Conservation (phyloP, 2,113 vertebrate genomes). For the Dunckerocampus dactyliophorus region DNA sequence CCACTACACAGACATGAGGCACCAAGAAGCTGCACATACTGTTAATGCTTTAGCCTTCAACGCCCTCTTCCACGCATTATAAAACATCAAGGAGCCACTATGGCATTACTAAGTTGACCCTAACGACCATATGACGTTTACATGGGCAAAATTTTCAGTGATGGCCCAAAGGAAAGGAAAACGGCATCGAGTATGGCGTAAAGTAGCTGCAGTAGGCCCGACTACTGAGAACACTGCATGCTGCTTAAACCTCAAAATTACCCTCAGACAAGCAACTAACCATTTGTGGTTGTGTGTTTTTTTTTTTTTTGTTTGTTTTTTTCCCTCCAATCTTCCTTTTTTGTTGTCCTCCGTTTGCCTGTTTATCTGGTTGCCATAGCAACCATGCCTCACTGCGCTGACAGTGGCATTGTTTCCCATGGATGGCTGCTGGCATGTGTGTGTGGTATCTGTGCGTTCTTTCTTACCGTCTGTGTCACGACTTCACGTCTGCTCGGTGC, state of each 20-base stretch:
- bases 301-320: background rate
- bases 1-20: background rate
- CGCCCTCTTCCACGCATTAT: background rate
- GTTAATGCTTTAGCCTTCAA: background rate
- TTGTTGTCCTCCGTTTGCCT: background rate
- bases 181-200: background rate
- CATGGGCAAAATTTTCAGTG: background rate
- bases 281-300: constrained; percentile 2
- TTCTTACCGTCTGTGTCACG: constrained; percentile 15
- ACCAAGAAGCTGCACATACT: background rate
- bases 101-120: background rate
- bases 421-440: background rate
- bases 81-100: constrained; percentile 4
- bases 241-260: background rate
- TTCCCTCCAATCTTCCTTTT: background rate
- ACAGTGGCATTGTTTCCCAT: background rate
- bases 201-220: background rate
- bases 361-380: background rate
- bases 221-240: constrained; percentile 11
- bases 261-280: constrained; percentile 7
- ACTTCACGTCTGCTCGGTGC: constrained; percentile 18
- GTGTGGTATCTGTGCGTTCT: constrained; percentile 10
- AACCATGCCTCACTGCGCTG: background rate
- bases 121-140: background rate
- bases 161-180: background rate